Conservation (phyloP, 1,140 invertebrate genomes). For the Macrosteles quadrilineatus region DNA sequence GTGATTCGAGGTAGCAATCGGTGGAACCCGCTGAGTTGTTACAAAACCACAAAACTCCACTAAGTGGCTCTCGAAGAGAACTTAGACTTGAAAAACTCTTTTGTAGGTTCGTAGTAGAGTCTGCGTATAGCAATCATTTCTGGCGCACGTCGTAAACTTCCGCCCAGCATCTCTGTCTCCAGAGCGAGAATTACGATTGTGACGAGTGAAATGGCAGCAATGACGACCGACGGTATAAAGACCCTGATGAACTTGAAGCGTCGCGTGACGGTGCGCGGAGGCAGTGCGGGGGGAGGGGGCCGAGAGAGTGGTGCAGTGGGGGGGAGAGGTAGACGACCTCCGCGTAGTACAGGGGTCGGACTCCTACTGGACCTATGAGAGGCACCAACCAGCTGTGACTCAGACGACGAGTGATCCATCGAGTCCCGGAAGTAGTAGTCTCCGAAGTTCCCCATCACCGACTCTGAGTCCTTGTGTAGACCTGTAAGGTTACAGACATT, state of each 20-base stretch:
- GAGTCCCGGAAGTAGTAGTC: constrained; percentile 74
- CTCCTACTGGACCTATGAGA: constrained; percentile 58
- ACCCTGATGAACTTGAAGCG: constrained; percentile 59
- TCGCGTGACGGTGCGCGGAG: constrained; percentile 5
- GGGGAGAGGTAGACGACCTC: constrained; percentile 31
- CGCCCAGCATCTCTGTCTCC: constrained; percentile 65
- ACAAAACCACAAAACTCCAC: background rate
- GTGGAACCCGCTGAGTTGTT: too few relatives aligned
- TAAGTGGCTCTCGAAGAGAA: constrained; percentile 37
- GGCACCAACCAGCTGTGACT: constrained; percentile 63
- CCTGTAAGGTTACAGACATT: too few relatives aligned
- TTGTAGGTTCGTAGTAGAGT: constrained; percentile 80
- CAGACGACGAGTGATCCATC: constrained; percentile 75
- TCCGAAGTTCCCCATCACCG: constrained; percentile 7
- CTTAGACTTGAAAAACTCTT: constrained; percentile 67
- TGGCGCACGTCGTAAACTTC: constrained; percentile 69
- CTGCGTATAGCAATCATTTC: constrained; percentile 75
- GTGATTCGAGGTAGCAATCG: too few relatives aligned
- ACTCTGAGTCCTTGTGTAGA: constrained; percentile 2
- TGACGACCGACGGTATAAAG: constrained; percentile 68
- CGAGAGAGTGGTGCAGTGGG: constrained; percentile 33
- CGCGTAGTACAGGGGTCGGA: constrained; percentile 52
- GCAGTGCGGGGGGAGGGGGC: constrained; percentile 24
- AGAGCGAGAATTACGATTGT: constrained; percentile 51
- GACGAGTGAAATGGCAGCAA: constrained; percentile 67